Conservation (phyloP, 2,888 invertebrate species). For the Ophion slaviceki region DNA sequence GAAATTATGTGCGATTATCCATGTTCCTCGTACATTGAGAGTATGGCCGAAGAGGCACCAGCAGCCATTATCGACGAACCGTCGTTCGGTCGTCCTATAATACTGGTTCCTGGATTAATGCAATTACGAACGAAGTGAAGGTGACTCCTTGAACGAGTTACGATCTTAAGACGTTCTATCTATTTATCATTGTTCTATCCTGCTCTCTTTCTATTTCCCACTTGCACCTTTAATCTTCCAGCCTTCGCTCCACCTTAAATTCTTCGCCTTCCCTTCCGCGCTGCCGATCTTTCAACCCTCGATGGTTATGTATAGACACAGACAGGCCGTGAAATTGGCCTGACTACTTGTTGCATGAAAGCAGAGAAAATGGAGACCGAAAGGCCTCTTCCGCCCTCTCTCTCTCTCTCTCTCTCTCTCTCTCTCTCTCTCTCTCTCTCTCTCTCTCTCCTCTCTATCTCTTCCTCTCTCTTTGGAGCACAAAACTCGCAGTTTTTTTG, state of each 20-base stretch:
- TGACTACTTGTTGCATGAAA: slow-evolving; percentile 74
- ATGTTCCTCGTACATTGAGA: slow-evolving; percentile 7
- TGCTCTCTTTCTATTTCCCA: slow-evolving; percentile 41
- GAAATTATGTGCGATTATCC: slow-evolving; percentile 6
- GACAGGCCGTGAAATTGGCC: slow-evolving; percentile 66
- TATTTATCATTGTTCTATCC: slow-evolving; percentile 40
- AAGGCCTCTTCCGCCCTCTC: slow-evolving; percentile 37
- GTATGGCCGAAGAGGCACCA: slow-evolving; percentile 36
- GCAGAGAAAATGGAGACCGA: slow-evolving; percentile 54
- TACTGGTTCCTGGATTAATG: slow-evolving; percentile 71
- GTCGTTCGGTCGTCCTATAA: slow-evolving; percentile 65
- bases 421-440: background rate
- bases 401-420: background rate
- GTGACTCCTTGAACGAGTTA: slow-evolving; percentile 60
- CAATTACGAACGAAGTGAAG: slow-evolving; percentile 71
- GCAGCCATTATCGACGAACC: slow-evolving; percentile 66
- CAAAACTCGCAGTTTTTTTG: slow-evolving; percentile 27
- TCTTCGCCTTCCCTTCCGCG: slow-evolving; percentile 22
- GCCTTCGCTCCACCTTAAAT: slow-evolving; percentile 34
- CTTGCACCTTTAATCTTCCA: slow-evolving; percentile 50
- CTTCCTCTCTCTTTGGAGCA: slow-evolving; percentile 14
- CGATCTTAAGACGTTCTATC: slow-evolving; percentile 44
- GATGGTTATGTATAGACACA: slow-evolving; percentile 18
- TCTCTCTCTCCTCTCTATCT: slow-evolving; percentile 27
- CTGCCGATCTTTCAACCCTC: slow-evolving; percentile 43